phyloP scores from a whole-genome alignment of 2,113 vertebrate genomes.

The Tonatia bakeri region DNA sequence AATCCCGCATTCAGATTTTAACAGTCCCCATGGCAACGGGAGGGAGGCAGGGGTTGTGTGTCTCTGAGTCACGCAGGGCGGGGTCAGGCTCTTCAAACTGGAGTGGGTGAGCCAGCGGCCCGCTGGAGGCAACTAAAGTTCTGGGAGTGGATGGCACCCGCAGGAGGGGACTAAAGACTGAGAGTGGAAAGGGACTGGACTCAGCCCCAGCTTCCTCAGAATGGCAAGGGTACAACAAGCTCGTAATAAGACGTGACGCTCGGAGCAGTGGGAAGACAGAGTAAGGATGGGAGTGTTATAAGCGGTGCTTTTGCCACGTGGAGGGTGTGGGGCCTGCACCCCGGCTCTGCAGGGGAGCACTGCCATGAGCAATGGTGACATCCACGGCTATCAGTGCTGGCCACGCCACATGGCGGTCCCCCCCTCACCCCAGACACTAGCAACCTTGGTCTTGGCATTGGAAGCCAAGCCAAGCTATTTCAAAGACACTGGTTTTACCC shows the following conservation, averaged over 20 bases:
- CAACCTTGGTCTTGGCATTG: slow-evolving; percentile 10
- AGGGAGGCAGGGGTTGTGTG: neutral
- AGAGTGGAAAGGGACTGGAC: neutral
- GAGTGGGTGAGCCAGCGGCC: neutral
- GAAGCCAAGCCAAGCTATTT: neutral
- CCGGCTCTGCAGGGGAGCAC: neutral
- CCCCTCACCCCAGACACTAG: neutral
- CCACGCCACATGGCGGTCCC: neutral
- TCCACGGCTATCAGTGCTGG: neutral
- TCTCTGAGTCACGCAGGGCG: neutral
- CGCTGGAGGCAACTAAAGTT: neutral
- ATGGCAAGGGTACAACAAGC: neutral
- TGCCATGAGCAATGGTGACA: neutral
- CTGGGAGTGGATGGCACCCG: neutral
- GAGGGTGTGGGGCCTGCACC: neutral
- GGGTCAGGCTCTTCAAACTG: neutral
- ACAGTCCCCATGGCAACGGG: neutral
- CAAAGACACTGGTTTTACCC: slow-evolving; percentile 5
- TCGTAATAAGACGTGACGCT: neutral
- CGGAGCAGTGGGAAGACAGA: neutral
- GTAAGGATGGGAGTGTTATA: neutral
- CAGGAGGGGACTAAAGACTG: neutral
- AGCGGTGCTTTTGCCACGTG: neutral
- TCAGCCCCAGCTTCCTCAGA: neutral
- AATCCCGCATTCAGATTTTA: neutral